Base-by-base conservation (phyloP, 2,797 vertebrate genomes). In the Sciaenops ocellatus region DNA sequence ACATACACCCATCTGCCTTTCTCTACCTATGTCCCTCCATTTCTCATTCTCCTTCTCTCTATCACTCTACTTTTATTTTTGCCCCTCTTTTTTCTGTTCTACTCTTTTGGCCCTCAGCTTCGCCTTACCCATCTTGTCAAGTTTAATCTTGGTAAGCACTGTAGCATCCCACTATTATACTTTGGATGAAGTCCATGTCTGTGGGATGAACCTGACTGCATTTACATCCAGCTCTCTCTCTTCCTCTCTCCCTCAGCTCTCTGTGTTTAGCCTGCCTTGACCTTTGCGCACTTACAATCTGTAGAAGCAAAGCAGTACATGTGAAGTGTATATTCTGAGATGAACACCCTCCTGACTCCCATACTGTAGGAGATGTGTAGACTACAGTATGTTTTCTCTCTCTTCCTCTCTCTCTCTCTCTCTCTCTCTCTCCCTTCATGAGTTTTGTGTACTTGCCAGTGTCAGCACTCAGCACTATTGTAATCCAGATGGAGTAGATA, bases 141-240 rank as follows among this genome's bases (percentile, higher is more conserved):
- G 26, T 71, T 61, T 65, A 62, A 69, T 85, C 71, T 67, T 22
- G 22, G 66, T 34, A 42, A 76, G 79, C 13, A 12, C 38, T 50
- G 61, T 64, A 46, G 55, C 38, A 70, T 62, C 44, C 34, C 51
- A 46, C 56, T 71, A 20, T 76, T 66, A 69, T 30, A 64, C 44
- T 47, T 12, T 17, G 72, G 9, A 63, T 65, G 15, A 68, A 76
- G 59, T 71, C 50, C 38, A 57, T 74, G 74, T 67, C 34, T 65
- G 42, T 54, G 42, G n/a, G 65, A 64, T 73, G 60, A 67, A 55
- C 41, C 57, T 75, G 73, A 66, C 63, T 63, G 28, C 60, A 54
- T 79, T 70, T 63, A 74, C 61, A 72, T 59, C 64, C 60, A 73
- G 15, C 38, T 46, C 30, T 38, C 26, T 30, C 6, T 67, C 55